Base-by-base conservation (phyloP, 2,888 invertebrate species). In the Habrosyne pyritoides region DNA sequence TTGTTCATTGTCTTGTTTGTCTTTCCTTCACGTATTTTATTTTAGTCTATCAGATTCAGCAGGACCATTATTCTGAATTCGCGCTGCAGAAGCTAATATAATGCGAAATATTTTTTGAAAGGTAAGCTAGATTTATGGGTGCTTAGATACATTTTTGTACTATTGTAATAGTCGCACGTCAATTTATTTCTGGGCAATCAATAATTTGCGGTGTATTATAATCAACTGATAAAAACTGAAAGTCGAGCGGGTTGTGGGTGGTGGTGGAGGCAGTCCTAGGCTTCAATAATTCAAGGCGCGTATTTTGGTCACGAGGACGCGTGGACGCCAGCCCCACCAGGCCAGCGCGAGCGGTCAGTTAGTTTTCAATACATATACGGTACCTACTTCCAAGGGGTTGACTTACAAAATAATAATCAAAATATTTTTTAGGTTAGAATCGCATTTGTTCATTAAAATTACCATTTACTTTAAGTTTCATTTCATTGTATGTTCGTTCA, bases 271-370 rank as follows among this genome's bases (percentile, higher is more conserved):
- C 69, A 64, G 72, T 69, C 69, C 69, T 64, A 60, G 68, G 71
- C 75, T 82, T 91, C 81, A 88, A 91, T 91, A 84, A 91, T 91
- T 91, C 89, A 91, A 69, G 71, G 71, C 79, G 76, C 81, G 87
- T 91, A 91, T 89, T 91, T 89, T 89, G 87, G 90, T 87, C 87
- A 88, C 86, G 89, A 85, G 89, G 89, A 83, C 89, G 79, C 57
- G 63, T 66, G 73, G 66, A 67, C 69, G 60, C 7, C 18, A 14
- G 18, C 2, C 42, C 42, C 57, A 58, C 53, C 69, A 64, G 64
- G 66, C 70, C 74, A 71, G 72, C 68, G 58, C 73, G 67, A 63
- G 63, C 70, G 66, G 73, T 69, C 72, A 71, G 70, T 63, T 56
- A 51, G 63, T 70, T 74, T 69, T 63, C 63, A 69, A 65, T 18